These are phyloP conservation scores for Ethmia dodecea DNA, from an alignment of 2,888 invertebrate species.

Conservation along the genomic window DNA sequence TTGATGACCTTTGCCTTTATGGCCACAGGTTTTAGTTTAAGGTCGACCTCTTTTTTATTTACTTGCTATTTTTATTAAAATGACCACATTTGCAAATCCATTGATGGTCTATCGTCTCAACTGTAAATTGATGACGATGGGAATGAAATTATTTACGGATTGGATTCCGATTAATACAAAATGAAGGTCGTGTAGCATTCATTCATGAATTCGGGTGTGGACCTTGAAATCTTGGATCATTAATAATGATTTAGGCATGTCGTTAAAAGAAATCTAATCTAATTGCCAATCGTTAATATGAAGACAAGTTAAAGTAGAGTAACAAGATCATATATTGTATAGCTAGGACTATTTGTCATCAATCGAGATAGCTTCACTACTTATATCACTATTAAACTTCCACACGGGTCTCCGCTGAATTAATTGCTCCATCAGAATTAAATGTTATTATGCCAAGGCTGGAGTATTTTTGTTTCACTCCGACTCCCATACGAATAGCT, in stretches of 20 bases:
- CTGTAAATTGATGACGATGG: conserved; percentile 10
- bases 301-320: too few species aligned
- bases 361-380: conserved; percentile 46
- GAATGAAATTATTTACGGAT: too few species aligned
- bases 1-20: conserved; percentile 65
- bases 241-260: neutral
- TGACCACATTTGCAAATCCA: conserved; percentile 46
- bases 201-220: neutral
- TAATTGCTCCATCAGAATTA: conserved; percentile 59
- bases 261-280: neutral
- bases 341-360: conserved; percentile 40
- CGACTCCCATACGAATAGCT: conserved; percentile 36
- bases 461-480: conserved; percentile 35
- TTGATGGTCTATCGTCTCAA: conserved; percentile 25
- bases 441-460: conserved; percentile 73
- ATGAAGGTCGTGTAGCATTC: neutral
- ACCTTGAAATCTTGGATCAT: neutral
- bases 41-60: conserved; percentile 55
- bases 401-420: conserved; percentile 39
- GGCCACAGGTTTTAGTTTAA: conserved; percentile 60
- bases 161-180: too few species aligned
- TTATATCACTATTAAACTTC: conserved; percentile 47
- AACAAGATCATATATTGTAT: neutral
- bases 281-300: too few species aligned
- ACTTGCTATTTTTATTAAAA: conserved; percentile 38